These are phyloP conservation scores for Drosophila mimetica DNA, from an alignment of 2,888 invertebrate species.

Conservation along the genomic window DNA sequence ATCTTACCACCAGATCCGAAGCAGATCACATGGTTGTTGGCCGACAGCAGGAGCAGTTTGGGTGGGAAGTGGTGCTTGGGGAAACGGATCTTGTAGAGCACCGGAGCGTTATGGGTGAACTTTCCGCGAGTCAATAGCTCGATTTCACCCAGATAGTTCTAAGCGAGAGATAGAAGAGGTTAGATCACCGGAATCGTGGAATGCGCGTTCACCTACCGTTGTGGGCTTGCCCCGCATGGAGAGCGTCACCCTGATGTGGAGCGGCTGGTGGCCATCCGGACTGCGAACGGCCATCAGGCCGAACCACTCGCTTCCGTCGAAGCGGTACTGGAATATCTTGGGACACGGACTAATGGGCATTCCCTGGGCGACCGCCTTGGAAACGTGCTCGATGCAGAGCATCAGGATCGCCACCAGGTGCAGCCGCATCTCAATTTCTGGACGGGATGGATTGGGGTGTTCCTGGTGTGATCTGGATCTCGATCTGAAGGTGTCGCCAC, in stretches of 20 bases:
- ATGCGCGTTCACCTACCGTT: constrained; percentile 63
- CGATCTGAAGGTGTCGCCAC: no score
- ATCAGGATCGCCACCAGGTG: constrained; percentile 53
- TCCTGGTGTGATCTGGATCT: no score
- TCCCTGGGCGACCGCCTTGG: constrained; percentile 71
- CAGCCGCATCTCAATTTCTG: constrained; percentile 48
- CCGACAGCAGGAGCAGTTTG: constrained; percentile 86
- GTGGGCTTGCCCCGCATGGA: constrained; percentile 82
- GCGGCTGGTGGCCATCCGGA: constrained; percentile 70
- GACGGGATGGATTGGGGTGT: no score
- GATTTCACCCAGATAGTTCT: constrained; percentile 87
- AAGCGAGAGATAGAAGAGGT: constrained; percentile 43
- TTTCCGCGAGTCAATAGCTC: constrained; percentile 85
- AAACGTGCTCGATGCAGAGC: constrained; percentile 61
- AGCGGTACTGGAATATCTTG: constrained; percentile 84
- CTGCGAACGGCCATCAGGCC: constrained; percentile 84
- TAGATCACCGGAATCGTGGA: no score
- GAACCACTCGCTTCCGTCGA: constrained; percentile 84
- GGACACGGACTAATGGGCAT: constrained; percentile 83
- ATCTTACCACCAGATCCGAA: constrained; percentile 86
- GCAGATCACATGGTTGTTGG: constrained; percentile 87
- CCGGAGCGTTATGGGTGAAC: constrained; percentile 80
- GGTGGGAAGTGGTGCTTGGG: constrained; percentile 87
- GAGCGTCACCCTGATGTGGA: constrained; percentile 80
- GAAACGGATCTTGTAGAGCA: constrained; percentile 87